These are phyloP conservation scores for Prietella phreatophila DNA, from an alignment of 2,113 vertebrate species.

Conservation along the genomic window DNA sequence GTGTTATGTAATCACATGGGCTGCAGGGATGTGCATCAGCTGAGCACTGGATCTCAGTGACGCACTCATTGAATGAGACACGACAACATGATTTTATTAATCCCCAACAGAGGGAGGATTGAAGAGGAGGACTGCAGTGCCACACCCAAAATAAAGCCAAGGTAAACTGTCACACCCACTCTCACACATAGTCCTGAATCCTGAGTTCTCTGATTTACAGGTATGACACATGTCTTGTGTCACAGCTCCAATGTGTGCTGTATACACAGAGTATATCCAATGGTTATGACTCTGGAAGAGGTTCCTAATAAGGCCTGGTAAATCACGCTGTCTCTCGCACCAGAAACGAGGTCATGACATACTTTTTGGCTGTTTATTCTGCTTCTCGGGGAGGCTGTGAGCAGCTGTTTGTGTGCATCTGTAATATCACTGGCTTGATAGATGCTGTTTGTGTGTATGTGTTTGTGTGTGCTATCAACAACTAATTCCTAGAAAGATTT, in stretches of 20 bases:
- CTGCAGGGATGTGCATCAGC: constrained; percentile 37
- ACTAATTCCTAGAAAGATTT: too few relatives aligned
- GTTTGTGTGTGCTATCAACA: background rate
- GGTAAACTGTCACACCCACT: background rate
- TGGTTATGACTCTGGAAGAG: constrained; percentile 29
- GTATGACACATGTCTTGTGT: background rate
- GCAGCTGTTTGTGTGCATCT: constrained; percentile 20
- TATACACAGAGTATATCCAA: constrained; percentile 18
- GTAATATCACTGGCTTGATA: constrained; percentile 24
- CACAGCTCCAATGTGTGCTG: background rate
- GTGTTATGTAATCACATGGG: constrained; percentile 41
- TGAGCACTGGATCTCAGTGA: constrained; percentile 24
- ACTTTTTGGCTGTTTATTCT: constrained; percentile 23
- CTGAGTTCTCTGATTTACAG: background rate
- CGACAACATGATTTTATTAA: constrained; percentile 38
- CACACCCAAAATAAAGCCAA: background rate
- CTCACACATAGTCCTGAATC: background rate
- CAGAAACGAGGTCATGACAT: constrained; percentile 28
- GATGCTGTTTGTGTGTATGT: background rate
- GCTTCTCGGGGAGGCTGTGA: constrained; percentile 4
- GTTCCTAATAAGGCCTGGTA: constrained; percentile 37
- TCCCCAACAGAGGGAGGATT: background rate
- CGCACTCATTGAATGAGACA: constrained; percentile 44
- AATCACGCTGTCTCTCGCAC: constrained; percentile 11
- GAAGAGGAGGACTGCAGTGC: constrained; percentile 10